A percentile compares a stretch with the other conserved stretches of the same genome.
These are phyloP conservation scores for Rhinophrynus dorsalis DNA, from an alignment of 2,797 vertebrate species.

Conservation along the genomic window DNA sequence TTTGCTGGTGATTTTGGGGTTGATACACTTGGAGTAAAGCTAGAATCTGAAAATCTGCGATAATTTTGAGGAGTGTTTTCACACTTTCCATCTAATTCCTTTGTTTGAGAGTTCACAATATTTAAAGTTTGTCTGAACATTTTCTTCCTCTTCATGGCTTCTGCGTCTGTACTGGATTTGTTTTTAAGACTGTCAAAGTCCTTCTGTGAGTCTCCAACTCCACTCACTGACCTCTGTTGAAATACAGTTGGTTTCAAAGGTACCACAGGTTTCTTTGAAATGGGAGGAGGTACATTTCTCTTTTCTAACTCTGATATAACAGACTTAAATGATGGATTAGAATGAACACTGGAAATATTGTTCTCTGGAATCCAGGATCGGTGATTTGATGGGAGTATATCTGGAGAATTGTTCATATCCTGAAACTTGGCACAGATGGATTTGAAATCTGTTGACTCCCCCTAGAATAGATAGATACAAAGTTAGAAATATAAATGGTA, in stretches of 20 bases:
- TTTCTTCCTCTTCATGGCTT: background rate
- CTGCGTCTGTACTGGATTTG: background rate
- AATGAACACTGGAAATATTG: background rate
- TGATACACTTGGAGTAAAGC: background rate
- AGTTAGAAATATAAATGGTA: background rate
- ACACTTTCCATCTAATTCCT: background rate
- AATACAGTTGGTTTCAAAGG: background rate
- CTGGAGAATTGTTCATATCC: slow-evolving; percentile 58
- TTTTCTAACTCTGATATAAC: slow-evolving; percentile 3
- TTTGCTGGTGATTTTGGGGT: background rate
- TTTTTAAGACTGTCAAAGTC: background rate
- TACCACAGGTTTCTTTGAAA: background rate
- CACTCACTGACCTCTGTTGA: background rate
- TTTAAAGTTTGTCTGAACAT: background rate
- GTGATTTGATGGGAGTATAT: slow-evolving; percentile 15
- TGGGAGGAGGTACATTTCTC: background rate
- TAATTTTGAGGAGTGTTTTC: background rate
- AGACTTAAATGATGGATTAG: background rate
- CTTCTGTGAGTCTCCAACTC: background rate
- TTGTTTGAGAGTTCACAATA: background rate
- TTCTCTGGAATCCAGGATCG: too few species aligned
- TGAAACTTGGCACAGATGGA: slow-evolving; percentile 88
- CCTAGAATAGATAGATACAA: slow-evolving; percentile 59
- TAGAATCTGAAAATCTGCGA: background rate
- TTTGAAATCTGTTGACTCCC: slow-evolving; percentile 75